Evolutionary conservation across 2,113 vertebrate genomes (phyloP), one percentile per base, ranked within the genome.

Genomic region (Pygathrix nemaeus): DNA sequence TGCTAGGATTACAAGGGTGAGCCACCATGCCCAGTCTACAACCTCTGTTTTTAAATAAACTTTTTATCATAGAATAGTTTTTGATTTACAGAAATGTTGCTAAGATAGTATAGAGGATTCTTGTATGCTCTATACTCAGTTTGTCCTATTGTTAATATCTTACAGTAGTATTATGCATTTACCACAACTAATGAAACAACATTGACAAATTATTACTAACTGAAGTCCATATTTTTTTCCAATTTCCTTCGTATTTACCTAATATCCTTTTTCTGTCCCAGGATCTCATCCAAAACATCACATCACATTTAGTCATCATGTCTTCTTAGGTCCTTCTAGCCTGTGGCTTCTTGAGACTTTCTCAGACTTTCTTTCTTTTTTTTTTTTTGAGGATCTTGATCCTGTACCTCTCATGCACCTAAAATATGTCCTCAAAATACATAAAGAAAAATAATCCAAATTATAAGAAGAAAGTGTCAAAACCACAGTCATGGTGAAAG

Each of bases 31-130:
- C 59, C 11, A 61, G 59, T 27, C 25, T 25, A 40, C 30, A 75
- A 78, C 3, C 80, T 96, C 84, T 48, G 3, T 83, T 93, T 78
- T 78, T 48, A 76, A 70, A 70, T 81, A 93, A 38, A 59, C 2
- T 78, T 76, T 76, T 68, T 72, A 55, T 45, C 89, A 68, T 20
- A 90, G 50, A 85, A 76, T 81, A 84, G 48, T 80, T 94, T 92
- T 76, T 61, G 40, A 52, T 35, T 78, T 25, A 85, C 17, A 83
- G 43, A 92, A 85, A 85, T 57, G 14, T 64, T 70, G 18, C 35
- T 57, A 43, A 61, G 14, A 45, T 66, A 66, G 35, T n/a, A 27
- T 4, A n/a, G n/a, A 79, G 12, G 23, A 4, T 73, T 78, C 83
- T 59, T 35, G 17, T 23, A 14, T 35, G 40, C 2, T 6, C 9